phyloP scores from a whole-genome alignment of 2,797 vertebrate species.

The Sarcophilus harrisii region DNA sequence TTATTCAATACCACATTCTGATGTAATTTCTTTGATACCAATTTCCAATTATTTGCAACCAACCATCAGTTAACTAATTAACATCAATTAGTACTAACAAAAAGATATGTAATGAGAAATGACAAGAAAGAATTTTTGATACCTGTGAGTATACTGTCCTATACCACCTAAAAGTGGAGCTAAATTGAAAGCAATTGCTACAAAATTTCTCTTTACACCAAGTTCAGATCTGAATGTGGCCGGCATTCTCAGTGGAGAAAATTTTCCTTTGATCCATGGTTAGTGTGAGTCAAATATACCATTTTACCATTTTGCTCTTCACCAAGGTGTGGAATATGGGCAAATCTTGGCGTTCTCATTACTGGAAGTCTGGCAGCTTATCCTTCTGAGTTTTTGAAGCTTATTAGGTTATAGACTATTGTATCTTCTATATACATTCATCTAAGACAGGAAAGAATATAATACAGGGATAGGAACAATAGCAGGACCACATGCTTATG shows the following conservation, averaged over 20 bases:
- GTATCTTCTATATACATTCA: neutral
- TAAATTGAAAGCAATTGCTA: neutral
- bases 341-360: neutral
- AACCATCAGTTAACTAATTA: neutral
- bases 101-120: neutral
- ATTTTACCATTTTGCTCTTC: neutral
- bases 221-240: neutral
- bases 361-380: neutral
- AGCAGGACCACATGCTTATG: neutral
- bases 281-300: neutral
- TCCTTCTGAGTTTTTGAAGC: neutral
- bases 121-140: neutral
- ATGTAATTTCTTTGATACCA: neutral
- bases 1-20: neutral
- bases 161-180: neutral
- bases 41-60: neutral
- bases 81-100: neutral
- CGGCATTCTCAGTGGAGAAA: neutral
- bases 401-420: neutral
- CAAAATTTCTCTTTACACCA: neutral
- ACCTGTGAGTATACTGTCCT: neutral
- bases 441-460: neutral
- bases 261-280: neutral
- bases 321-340: neutral
- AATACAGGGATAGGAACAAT: neutral